Percentiles rank a stretch among this genome's conserved stretches.
Conservation (phyloP, 2,113 vertebrate genomes). For the Calcarius ornatus region DNA sequence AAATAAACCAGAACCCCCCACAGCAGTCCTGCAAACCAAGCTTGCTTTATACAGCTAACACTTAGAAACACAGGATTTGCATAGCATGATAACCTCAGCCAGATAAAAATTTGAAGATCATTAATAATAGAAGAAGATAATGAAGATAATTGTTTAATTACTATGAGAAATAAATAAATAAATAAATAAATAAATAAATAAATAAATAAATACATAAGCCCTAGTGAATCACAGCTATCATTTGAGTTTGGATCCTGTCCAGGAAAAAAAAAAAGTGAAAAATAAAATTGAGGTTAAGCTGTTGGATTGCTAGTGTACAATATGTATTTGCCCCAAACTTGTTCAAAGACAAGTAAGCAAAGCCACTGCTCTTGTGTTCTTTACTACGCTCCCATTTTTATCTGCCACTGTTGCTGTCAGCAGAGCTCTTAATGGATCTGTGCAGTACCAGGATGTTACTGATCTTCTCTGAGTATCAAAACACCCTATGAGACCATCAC, state of each 20-base stretch:
- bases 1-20: neutral
- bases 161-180: neutral
- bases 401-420: neutral
- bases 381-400: neutral
- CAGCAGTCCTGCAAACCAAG: neutral
- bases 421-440: neutral
- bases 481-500: accelerated
- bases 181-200: neutral
- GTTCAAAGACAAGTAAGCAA: neutral
- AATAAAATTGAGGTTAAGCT: neutral
- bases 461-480: neutral
- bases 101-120: neutral
- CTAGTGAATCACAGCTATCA: neutral
- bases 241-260: neutral
- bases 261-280: neutral
- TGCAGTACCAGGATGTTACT: neutral
- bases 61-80: neutral
- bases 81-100: neutral
- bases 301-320: neutral
- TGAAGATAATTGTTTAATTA: no score
- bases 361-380: neutral
- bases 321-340: neutral
- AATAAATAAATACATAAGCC: neutral
- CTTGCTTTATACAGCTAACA: neutral
- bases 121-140: no score